phyloP scores from a whole-genome alignment of 2,113 vertebrate species.

The Arvicanthis niloticus region DNA sequence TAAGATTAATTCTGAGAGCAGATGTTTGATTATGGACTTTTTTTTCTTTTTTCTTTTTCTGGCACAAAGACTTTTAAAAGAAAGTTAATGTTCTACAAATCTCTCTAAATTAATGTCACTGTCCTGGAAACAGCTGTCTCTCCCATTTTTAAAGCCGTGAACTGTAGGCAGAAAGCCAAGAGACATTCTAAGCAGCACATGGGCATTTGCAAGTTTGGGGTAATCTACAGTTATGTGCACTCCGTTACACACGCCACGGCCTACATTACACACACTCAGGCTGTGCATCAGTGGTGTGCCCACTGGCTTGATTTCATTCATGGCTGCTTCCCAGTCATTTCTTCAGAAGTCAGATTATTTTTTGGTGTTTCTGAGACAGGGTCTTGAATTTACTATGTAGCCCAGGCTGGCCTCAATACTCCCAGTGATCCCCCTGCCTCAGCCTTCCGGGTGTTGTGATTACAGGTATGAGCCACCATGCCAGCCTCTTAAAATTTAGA shows the following conservation, averaged over 20 bases:
- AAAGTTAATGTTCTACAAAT: constrained; percentile 83
- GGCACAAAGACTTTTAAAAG: constrained; percentile 79
- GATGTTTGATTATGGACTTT: constrained; percentile 82
- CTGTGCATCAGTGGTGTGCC: not conserved
- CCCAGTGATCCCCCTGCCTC: not conserved
- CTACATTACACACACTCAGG: not conserved
- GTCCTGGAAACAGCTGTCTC: constrained; percentile 83
- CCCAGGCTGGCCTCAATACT: not conserved
- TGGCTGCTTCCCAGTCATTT: constrained; percentile 2
- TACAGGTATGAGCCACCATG: not conserved
- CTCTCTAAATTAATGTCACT: constrained; percentile 86
- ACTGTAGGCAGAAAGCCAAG: constrained; percentile 73
- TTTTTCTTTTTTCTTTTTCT: constrained; percentile 65
- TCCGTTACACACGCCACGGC: not conserved
- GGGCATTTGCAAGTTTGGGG: not conserved
- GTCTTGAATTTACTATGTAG: not conserved
- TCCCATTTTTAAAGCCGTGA: constrained; percentile 59
- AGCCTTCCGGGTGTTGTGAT: not conserved
- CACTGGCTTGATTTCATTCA: not conserved
- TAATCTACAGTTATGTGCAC: not conserved
- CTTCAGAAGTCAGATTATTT: constrained; percentile 48
- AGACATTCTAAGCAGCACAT: constrained; percentile 53
- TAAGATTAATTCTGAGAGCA: constrained; percentile 85
- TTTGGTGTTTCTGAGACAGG: not conserved
- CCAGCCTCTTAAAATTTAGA: not conserved